These are phyloP conservation scores for Atherix ibis DNA, from an alignment of 2,888 invertebrate species.

Conservation along the genomic window DNA sequence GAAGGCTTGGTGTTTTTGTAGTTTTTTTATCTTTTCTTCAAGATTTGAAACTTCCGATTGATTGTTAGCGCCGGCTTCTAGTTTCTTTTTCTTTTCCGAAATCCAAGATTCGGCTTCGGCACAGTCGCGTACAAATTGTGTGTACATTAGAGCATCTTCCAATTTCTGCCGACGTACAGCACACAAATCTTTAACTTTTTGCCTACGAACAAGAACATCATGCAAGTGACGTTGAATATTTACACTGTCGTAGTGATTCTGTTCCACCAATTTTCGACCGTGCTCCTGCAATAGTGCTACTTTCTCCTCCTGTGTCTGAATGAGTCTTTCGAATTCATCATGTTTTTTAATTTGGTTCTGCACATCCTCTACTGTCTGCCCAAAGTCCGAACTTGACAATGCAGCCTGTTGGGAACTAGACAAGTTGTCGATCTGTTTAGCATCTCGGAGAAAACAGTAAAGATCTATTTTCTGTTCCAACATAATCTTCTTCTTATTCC, in stretches of 20 bases:
- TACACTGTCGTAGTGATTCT: constrained; percentile 80
- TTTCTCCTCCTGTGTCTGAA: constrained; percentile 76
- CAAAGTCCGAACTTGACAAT: constrained; percentile 50
- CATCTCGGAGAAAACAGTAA: constrained; percentile 88
- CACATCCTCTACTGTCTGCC: constrained; percentile 75
- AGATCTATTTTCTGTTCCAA: constrained; percentile 82
- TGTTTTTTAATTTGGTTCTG: constrained; percentile 82
- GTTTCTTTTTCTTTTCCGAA: constrained; percentile 74
- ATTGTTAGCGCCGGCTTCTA: constrained; percentile 57
- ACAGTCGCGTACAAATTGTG: constrained; percentile 84
- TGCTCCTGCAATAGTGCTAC: constrained; percentile 64
- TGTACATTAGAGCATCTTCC: constrained; percentile 64
- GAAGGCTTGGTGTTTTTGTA: constrained; percentile 90
- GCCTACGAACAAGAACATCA: constrained; percentile 56
- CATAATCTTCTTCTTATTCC: constrained; percentile 78
- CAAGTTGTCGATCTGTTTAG: constrained; percentile 77
- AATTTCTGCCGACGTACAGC: constrained; percentile 49
- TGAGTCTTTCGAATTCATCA: constrained; percentile 83
- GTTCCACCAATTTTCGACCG: constrained; percentile 71
- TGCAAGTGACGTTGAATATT: constrained; percentile 60
- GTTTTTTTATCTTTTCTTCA: constrained; percentile 88
- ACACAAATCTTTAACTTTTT: constrained; percentile 47
- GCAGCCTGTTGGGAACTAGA: constrained; percentile 78
- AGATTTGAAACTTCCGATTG: constrained; percentile 57
- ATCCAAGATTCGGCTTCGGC: constrained; percentile 85